Base-by-base conservation (phyloP, 1,140 invertebrate genomes). In the Acromyrmex charruanus region DNA sequence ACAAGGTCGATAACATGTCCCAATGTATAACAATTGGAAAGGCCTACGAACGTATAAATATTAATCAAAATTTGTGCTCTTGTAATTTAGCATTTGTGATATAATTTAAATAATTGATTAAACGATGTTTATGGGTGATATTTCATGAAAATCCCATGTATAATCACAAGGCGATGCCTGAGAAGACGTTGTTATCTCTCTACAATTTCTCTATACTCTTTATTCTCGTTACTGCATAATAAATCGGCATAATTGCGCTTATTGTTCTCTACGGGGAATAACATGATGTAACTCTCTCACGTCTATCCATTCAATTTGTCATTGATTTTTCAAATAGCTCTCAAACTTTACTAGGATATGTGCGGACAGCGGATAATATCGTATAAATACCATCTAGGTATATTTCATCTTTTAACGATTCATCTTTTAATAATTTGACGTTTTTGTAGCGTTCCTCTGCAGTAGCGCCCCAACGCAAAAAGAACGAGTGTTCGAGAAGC, bases 401-500 rank as follows among this genome's bases (percentile, higher is more conserved):
- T 92, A 59, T 91, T 90, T 91, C 86, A 79, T 90, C 87, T 87
- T 91, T 90, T 59, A 61, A 85, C 87, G 71, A 90, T 90, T 90
- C 87, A 86, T 91, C 88, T 85, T 91, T 90, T 89, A 88, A 90
- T 85, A 88, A 88, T 93, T 91, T 93, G 89, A 92, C 77, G 92
- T 79, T 90, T 93, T 94, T 72, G 92, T 82, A 91, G 93, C 92
- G 90, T 94, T 93, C 92, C 92, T 92, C 91, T n/a, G 80, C 88
- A 86, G 91, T 91, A 93, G 93, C 92, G 92, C 91, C 93, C 92
- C 94, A 94, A 94, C 91, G 93, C 92, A 94, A 94, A 95, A 94
- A 94, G 93, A 94, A 95, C 93, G 91, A 93, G 92, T 91, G 93
- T 92, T 93, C 93, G 92, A 94, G 94, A 91, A 93, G 94, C 93